phyloP scores from a whole-genome alignment of 2,888 invertebrate species.

The Aethes cnicana region DNA sequence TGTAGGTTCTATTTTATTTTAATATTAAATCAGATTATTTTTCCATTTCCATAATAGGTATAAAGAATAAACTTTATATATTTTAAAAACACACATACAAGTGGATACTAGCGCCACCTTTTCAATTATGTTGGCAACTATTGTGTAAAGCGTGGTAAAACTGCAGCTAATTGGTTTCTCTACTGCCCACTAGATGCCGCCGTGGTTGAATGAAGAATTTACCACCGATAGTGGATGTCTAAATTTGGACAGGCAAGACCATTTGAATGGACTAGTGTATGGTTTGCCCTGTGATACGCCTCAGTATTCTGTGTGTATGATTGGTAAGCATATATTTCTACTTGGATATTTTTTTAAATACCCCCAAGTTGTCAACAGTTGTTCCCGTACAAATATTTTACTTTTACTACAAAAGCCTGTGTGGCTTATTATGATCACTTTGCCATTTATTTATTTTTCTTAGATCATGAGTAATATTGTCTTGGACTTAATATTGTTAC shows the following conservation, averaged over 20 bases:
- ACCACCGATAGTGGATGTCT: slow-evolving; percentile 68
- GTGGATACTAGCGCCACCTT: not conserved
- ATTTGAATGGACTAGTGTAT: slow-evolving; percentile 71
- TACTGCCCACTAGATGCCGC: slow-evolving; percentile 57
- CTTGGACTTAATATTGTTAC: no score
- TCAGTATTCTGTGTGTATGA: slow-evolving; percentile 76
- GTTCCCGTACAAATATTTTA: no score
- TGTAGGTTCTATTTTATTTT: slow-evolving; percentile 32
- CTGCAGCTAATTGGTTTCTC: not conserved
- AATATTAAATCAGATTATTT: no score
- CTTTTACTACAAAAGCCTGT: no score
- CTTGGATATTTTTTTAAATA: no score
- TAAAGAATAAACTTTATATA: no score
- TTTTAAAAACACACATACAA: no score
- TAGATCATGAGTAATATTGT: no score
- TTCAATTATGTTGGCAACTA: not conserved
- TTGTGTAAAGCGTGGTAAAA: not conserved
- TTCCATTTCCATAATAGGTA: no score
- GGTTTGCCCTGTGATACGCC: slow-evolving; percentile 77
- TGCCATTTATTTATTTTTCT: no score
- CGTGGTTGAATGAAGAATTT: slow-evolving; percentile 75
- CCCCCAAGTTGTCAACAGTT: no score
- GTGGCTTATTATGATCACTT: no score
- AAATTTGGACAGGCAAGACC: slow-evolving; percentile 76
- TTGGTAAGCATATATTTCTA: slow-evolving; percentile 48